Percentiles rank a stretch among this genome's conserved stretches.
These are phyloP conservation scores for Yponomeuta sedellus DNA, from an alignment of 2,888 invertebrate species.

Conservation along the genomic window DNA sequence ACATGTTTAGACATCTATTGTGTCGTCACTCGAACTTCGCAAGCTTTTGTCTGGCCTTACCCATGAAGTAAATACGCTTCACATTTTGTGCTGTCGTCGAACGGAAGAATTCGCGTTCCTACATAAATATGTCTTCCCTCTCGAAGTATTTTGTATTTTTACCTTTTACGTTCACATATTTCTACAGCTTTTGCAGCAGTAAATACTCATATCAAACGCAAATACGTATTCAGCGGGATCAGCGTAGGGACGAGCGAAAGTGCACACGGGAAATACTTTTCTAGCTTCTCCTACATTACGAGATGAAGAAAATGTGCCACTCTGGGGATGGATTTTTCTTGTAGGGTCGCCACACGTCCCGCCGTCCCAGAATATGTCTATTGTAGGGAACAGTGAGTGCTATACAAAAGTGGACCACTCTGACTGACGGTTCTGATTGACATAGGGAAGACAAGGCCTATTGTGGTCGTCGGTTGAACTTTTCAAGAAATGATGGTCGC, in stretches of 20 bases:
- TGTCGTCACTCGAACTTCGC: not conserved
- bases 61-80: not conserved
- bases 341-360: constrained; percentile 5
- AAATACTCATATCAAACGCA: constrained; percentile 5
- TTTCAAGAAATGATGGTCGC: constrained; percentile 1
- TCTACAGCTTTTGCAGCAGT: not conserved
- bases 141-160: not conserved
- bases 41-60: not conserved
- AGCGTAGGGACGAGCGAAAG: not conserved
- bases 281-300: constrained; percentile 16
- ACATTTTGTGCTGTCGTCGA: not conserved
- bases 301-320: constrained; percentile 12
- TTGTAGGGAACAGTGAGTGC: not conserved
- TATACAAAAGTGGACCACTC: not conserved
- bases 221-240: not conserved
- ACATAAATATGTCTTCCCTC: not conserved
- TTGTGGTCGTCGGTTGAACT: not conserved
- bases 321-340: constrained; percentile 6
- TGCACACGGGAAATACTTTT: constrained; percentile 19
- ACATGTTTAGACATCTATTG: not conserved
- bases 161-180: not conserved
- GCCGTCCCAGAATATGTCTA: not conserved
- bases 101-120: not conserved
- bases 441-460: not conserved
- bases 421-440: not conserved